Evolutionary conservation across 2,113 vertebrate genomes (phyloP), one percentile per base, ranked within the genome.

Genomic region (Panurus biarmicus): DNA sequence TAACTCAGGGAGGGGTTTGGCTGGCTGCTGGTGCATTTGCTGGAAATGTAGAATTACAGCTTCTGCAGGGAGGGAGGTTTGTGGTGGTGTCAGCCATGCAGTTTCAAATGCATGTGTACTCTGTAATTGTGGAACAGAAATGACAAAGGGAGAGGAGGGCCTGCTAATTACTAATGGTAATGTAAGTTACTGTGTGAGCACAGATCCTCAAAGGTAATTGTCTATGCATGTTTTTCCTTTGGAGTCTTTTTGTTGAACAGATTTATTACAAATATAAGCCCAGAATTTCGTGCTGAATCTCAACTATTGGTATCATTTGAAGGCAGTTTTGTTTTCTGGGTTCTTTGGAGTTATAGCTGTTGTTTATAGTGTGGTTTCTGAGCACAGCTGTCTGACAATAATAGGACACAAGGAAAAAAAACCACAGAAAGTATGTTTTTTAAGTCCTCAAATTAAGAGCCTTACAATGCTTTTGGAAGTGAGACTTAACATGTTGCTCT

Each of bases 131-230:
- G 91, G 61, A 56, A 45, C 42, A 67, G 36, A 77, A 84, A 84
- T 82, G 85, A 94, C 70, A 93, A 93, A 97, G 78, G 56, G 26
- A 82, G 71, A 95, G 94, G 92, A 95, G 73, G 71, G 78, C 54
- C 57, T 91, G 65, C 45, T 95, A 89, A 94, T 91, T 95, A 79
- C 91, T 96, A 92, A 94, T 73, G 70, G 71, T 50, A 87, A 72
- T 92, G 57, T 94, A 93, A 88, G 65, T 96, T 94, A 83, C 85
- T 35, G 33, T 88, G 60, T 74, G 73, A 6, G 5, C 60, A 93
- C 45, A 48, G 61, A 93, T 93, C 40, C 89, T 40, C 12, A 70
- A 93, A 90, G 88, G 74, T 87, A 83, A 80, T 87, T 95, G 82
- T 74, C 92, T 67, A 0, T 47, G 60, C 40, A 11, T 2, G 12